A percentile compares a stretch with the other conserved stretches of the same genome.
These are phyloP conservation scores for Seira sanloemensis DNA, from an alignment of 2,888 invertebrate genomes.

Conservation along the genomic window DNA sequence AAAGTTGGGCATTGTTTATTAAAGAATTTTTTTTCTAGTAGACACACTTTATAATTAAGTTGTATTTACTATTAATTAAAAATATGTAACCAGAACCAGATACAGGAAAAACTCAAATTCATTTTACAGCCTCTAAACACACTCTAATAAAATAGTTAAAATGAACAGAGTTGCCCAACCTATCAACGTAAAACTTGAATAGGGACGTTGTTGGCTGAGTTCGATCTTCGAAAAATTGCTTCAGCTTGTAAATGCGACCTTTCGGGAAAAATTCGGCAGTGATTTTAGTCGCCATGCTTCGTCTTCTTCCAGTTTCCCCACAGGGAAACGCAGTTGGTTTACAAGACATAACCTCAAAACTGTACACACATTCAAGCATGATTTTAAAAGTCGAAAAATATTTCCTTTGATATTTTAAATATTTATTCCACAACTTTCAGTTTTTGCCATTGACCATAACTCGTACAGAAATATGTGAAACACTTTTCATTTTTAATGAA, in stretches of 20 bases:
- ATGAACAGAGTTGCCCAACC: conserved; percentile 60
- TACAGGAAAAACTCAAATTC: too few relatives aligned
- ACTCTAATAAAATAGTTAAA: conserved; percentile 23
- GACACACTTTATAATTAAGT: too few relatives aligned
- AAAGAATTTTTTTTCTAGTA: too few relatives aligned
- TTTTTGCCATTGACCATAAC: too few relatives aligned
- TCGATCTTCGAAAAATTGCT: conserved; percentile 74
- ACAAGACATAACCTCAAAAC: conserved; percentile 65
- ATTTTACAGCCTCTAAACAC: too few relatives aligned
- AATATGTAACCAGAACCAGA: too few relatives aligned
- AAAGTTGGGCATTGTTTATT: too few relatives aligned
- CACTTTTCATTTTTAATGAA: too few relatives aligned
- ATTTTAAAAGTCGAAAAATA: neutral
- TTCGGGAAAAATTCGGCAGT: conserved; percentile 74
- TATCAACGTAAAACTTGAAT: conserved; percentile 73
- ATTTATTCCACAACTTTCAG: conserved; percentile 3
- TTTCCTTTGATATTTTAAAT: neutral
- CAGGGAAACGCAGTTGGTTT: conserved; percentile 65
- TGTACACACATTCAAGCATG: conserved; percentile 19
- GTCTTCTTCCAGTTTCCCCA: conserved; percentile 69
- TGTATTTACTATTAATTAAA: too few relatives aligned
- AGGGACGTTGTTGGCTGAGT: conserved; percentile 71
- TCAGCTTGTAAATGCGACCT: conserved; percentile 73
- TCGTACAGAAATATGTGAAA: too few relatives aligned
- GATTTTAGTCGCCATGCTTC: conserved; percentile 72